These are phyloP conservation scores for Ptychochromis oligacanthus DNA, from an alignment of 2,113 vertebrate genomes.

Conservation along the genomic window DNA sequence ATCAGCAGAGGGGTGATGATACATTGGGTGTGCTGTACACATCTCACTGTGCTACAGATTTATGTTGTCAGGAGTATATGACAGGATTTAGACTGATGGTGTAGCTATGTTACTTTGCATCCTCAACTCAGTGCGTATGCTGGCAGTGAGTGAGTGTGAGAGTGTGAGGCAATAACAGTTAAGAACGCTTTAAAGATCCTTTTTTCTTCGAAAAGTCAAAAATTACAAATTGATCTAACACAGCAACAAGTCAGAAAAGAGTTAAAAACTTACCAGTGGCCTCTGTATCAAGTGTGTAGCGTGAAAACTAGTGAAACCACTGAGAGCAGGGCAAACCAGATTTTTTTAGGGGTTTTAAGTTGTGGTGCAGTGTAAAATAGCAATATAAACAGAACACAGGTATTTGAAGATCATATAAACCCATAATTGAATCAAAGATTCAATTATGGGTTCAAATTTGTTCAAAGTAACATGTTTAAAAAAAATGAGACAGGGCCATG, in stretches of 20 bases:
- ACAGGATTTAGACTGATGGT: slow-evolving; percentile 35
- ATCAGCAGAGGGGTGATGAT: slow-evolving; percentile 12
- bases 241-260: background rate
- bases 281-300: background rate
- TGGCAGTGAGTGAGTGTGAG: background rate
- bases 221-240: background rate
- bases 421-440: no score
- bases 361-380: background rate
- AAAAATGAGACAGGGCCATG: background rate
- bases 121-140: slow-evolving; percentile 17
- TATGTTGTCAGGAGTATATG: slow-evolving; percentile 22
- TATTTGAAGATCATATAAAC: background rate
- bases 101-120: slow-evolving; percentile 25
- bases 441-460: no score
- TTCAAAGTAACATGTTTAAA: background rate
- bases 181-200: background rate
- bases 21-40: background rate
- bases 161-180: background rate
- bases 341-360: background rate
- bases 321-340: background rate
- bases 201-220: background rate
- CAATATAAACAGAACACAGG: background rate
- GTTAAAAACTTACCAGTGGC: background rate
- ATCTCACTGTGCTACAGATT: slow-evolving; percentile 2
- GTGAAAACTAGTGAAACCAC: background rate